Percentiles rank a stretch among this genome's conserved stretches.
These are phyloP conservation scores for Orchesella cincta DNA, from an alignment of 1,140 invertebrate genomes.

Conservation along the genomic window DNA sequence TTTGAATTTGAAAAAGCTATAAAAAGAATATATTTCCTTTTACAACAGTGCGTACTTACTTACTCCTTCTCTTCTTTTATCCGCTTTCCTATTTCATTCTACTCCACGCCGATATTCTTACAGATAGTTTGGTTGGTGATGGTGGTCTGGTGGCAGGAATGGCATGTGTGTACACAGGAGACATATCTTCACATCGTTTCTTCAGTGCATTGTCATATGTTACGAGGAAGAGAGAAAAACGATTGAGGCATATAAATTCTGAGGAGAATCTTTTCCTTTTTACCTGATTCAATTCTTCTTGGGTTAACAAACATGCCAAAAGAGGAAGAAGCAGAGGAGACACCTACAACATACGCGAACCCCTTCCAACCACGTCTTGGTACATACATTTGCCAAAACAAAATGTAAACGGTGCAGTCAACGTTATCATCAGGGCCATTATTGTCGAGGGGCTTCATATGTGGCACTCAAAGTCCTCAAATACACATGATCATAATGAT, in stretches of 20 bases:
- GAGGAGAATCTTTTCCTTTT: background rate
- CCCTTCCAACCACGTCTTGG: background rate
- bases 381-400: background rate
- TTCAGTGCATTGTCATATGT: background rate
- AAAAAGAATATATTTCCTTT: background rate
- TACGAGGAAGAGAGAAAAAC: background rate
- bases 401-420: background rate
- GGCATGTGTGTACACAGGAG: no score
- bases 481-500: background rate
- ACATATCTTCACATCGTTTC: background rate
- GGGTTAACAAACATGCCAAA: background rate
- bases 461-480: background rate
- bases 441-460: no score
- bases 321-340: no score
- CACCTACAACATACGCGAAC: background rate
- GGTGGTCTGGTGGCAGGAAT: no score
- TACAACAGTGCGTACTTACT: background rate
- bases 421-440: no score
- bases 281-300: background rate
- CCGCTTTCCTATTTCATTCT: no score
- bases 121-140: no score
- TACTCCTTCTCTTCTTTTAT: background rate
- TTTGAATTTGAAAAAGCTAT: background rate
- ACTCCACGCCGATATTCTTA: no score
- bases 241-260: background rate